These are phyloP conservation scores for Baryphthengus martii DNA, from an alignment of 2,113 vertebrate genomes.

Conservation along the genomic window DNA sequence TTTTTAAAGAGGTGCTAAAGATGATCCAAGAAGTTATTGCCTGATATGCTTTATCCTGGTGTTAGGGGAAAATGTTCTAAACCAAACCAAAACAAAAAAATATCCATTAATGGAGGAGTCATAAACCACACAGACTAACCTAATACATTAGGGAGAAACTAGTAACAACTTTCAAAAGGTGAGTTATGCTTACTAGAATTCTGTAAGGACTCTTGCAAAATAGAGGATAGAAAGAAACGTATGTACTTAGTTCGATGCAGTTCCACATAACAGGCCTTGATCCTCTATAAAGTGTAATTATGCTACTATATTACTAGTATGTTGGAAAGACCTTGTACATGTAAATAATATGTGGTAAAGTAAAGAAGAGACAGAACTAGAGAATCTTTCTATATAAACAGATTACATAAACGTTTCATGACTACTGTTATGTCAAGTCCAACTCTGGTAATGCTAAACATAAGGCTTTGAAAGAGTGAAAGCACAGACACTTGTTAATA, in stretches of 20 bases:
- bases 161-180: background rate
- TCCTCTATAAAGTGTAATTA: background rate
- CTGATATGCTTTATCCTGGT: background rate
- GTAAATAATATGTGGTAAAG: background rate
- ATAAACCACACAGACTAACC: slow-evolving; percentile 11
- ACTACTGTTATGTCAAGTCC: background rate
- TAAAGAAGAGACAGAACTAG: background rate
- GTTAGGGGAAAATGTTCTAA: background rate
- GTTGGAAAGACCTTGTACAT: background rate
- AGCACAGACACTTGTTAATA: background rate
- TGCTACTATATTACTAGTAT: background rate
- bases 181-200: background rate
- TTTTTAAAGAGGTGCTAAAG: slow-evolving; percentile 50
- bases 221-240: background rate
- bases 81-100: background rate
- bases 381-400: background rate
- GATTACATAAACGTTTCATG: background rate
- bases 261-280: background rate
- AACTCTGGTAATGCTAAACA: background rate
- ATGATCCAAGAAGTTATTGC: slow-evolving; percentile 41
- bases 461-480: background rate
- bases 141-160: background rate
- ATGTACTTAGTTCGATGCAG: background rate
- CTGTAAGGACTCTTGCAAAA: background rate
- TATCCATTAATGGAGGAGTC: background rate